These are phyloP conservation scores for Sinocyclocheilus rhinocerous DNA, from an alignment of 2,113 vertebrate species.

Conservation along the genomic window DNA sequence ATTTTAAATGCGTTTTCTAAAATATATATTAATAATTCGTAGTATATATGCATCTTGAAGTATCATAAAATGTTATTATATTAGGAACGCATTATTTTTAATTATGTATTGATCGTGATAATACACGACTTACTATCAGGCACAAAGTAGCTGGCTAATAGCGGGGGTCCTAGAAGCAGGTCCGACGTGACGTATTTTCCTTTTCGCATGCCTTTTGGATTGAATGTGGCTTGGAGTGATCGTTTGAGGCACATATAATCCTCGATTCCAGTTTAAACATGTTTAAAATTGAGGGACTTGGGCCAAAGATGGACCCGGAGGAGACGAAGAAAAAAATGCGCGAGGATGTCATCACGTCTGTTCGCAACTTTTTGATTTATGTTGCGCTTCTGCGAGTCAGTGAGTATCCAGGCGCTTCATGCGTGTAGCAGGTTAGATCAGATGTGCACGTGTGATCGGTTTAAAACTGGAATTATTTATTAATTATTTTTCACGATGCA, in stretches of 20 bases:
- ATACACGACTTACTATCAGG: constrained; percentile 3
- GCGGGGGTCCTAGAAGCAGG: background rate
- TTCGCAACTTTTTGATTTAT: constrained; percentile 92
- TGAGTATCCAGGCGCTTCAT: constrained; percentile 73
- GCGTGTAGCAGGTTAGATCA: background rate
- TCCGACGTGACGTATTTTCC: background rate
- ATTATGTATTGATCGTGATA: background rate
- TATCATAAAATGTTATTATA: background rate
- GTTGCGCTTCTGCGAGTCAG: constrained; percentile 88
- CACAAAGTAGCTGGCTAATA: background rate
- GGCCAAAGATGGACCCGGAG: constrained; percentile 93
- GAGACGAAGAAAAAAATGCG: constrained; percentile 94
- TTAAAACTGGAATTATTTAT: background rate
- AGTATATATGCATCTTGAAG: background rate
- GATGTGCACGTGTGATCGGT: background rate
- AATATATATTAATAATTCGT: background rate
- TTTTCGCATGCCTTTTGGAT: background rate
- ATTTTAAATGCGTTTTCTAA: background rate
- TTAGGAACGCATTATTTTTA: background rate
- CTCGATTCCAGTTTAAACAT: constrained; percentile 62
- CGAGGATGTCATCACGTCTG: constrained; percentile 87
- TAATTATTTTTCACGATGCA: too few species aligned
- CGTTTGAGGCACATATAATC: background rate
- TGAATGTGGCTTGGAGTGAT: background rate
- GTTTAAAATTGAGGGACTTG: constrained; percentile 92